Conservation (phyloP, 2,797 vertebrate genomes). For the Prionace glauca region DNA sequence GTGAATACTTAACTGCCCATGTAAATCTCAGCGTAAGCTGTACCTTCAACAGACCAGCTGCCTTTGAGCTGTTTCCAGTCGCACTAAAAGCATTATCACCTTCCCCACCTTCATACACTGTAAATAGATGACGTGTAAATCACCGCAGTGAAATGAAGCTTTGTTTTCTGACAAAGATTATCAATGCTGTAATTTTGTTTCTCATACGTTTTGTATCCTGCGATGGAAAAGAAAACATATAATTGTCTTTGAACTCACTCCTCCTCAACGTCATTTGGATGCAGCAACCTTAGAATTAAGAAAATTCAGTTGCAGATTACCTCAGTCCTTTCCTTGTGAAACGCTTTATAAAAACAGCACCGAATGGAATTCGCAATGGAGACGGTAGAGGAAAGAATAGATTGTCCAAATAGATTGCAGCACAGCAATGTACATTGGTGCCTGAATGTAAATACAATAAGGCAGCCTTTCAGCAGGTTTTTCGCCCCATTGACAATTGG, state of each 20-base stretch:
- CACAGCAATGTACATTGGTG: not conserved
- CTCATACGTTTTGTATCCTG: not conserved
- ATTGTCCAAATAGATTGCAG: not conserved
- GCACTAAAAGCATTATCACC: not conserved
- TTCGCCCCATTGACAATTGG: not conserved
- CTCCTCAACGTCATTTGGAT: not conserved
- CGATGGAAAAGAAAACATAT: not conserved
- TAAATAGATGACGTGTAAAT: not conserved
- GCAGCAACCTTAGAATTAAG: not conserved
- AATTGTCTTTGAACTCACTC: not conserved
- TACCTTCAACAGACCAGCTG: not conserved
- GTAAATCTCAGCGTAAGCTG: not conserved
- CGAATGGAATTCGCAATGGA: not conserved
- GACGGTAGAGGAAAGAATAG: too few relatives aligned
- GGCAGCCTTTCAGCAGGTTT: not conserved
- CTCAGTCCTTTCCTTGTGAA: constrained; percentile 2
- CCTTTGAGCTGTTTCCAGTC: not conserved
- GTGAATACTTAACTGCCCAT: not conserved
- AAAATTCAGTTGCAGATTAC: not conserved
- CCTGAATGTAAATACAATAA: not conserved
- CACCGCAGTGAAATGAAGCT: not conserved
- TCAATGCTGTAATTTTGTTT: constrained; percentile 3
- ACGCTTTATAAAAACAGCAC: not conserved
- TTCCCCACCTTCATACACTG: not conserved
- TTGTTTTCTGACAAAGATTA: not conserved